Evolutionary conservation across 2,113 vertebrate genomes (phyloP).

Genomic region (Gasterosteus nipponicus): DNA sequence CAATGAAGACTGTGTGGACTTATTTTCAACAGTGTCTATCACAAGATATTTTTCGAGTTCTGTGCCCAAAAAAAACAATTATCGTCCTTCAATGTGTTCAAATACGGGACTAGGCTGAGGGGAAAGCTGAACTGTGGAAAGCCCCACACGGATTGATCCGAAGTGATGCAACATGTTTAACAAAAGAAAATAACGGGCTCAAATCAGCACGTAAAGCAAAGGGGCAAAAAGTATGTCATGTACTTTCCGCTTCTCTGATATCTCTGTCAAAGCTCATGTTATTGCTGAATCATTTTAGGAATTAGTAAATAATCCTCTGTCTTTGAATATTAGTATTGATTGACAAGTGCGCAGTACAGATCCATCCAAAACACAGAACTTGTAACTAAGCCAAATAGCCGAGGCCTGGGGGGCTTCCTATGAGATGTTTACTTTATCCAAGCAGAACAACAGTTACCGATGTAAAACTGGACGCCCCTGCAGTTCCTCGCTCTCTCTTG

Average conservation of each 20-base stretch:
- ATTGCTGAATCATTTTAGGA: constrained; percentile 12
- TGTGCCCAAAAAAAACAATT: not conserved
- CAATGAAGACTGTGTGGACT: not conserved
- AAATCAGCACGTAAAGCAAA: not conserved
- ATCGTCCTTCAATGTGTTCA: not conserved
- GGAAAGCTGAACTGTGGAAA: not conserved
- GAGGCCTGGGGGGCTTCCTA: not conserved
- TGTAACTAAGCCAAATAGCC: not conserved
- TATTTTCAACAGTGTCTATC: not conserved
- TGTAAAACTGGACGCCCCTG: constrained; percentile 70
- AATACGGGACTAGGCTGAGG: not conserved
- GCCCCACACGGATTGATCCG: not conserved
- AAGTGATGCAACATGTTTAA: not conserved
- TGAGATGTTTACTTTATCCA: constrained; percentile 55
- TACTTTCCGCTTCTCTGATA: not conserved
- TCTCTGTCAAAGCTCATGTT: constrained; percentile 1
- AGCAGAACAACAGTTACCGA: constrained; percentile 72
- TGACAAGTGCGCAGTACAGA: not conserved
- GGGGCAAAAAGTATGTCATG: not conserved
- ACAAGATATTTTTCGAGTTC: not conserved
- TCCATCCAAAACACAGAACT: not conserved
- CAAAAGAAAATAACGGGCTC: not conserved
- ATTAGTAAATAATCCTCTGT: not conserved
- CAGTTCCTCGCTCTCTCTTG: constrained; percentile 66
- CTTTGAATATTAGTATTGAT: not conserved